Evolutionary conservation across 2,113 vertebrate species (phyloP), one percentile per base, ranked within the genome.

Genomic region (Cheilinus undulatus): DNA sequence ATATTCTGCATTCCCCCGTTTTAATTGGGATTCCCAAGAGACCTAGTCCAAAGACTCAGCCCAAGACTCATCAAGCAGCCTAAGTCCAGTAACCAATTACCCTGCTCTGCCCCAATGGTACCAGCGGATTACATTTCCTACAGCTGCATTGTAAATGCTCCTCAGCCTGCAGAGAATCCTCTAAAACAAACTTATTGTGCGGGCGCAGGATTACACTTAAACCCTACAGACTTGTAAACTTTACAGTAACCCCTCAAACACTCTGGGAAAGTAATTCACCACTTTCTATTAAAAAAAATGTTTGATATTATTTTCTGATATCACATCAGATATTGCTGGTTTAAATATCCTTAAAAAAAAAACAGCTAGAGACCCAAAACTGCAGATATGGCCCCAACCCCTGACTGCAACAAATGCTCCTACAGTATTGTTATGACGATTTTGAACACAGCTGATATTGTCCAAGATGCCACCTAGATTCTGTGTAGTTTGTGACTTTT

Each of bases 11-110:
- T 89, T 82, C 48, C 73, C n/a, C 78, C 81, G 74, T 88, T 85
- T 92, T 92, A 92, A 92, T 90, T 93, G 88, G 91, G 88, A 92
- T 89, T 78, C 88, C 84, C 89, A 32, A n/a, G 84, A 85, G 90
- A 82, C 59, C 62, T 76, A 77, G 82, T 88, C 74, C 60, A 87
- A 89, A 88, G 84, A 76, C 69, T 90, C 57, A 70, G 78, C 74
- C 69, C 34, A 73, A 73, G 71, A 82, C 71, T 66, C 77, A 82
- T 88, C 72, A 85, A 75, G 84, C 69, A 83, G 68, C 77, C 67
- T 69, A 79, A 89, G 85, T 91, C 84, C 90, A 86, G 67, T 81
- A 85, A 90, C 86, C 91, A 92, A 93, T 93, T 93, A 92, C 67
- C 64, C 52, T 57, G 79, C 68, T 89, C 68, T 76, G 79, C 73